Base-by-base conservation (phyloP, 2,113 vertebrate genomes). In the Condylura cristata region DNA sequence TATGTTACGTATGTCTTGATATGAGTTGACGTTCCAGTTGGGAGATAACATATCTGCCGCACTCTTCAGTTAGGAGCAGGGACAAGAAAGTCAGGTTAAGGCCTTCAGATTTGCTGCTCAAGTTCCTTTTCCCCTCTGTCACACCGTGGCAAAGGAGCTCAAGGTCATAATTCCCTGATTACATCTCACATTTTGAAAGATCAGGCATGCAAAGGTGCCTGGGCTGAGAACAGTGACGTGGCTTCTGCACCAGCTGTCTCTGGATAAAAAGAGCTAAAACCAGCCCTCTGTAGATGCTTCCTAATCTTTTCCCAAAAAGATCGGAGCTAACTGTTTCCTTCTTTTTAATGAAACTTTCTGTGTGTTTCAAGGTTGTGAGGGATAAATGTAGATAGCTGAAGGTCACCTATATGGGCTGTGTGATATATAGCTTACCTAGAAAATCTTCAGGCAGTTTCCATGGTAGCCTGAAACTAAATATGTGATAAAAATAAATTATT, bases 341-440 rank as follows among this genome's bases (percentile, higher is more conserved):
- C 74, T 37, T 37, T 8, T 66, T 65, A 61, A 20, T 75, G 24
- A 17, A 2, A 51, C 51, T 56, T 65, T 41, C 89, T 63, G 20
- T 22, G 6, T 44, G 41, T 48, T 48, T 83, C 39, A 79, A 46
- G 16, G 2, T n/a, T 8, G 4, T 34, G 16, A 72, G 4, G n/a
- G 3, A 1, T 2, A 78, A 60, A 92, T 6, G 22, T 7, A 72
- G 0, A 58, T 58, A 4, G 3, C 11, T 91, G 28, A 90, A 96
- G 79, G 28, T 65, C 51, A 94, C 91, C 95, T 32, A 72, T 76
- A 89, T 56, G 65, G 74, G 5, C 9, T 79, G 60, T 89, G 78
- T 68, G n/a, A 68, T 96, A 30, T 85, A 94, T 86, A 95, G 90
- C 96, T 97, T 96, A 97, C 94, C 96, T 95, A 74, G 32, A 96